Conservation (phyloP, 2,113 vertebrate genomes). For the Varanus komodoensis region DNA sequence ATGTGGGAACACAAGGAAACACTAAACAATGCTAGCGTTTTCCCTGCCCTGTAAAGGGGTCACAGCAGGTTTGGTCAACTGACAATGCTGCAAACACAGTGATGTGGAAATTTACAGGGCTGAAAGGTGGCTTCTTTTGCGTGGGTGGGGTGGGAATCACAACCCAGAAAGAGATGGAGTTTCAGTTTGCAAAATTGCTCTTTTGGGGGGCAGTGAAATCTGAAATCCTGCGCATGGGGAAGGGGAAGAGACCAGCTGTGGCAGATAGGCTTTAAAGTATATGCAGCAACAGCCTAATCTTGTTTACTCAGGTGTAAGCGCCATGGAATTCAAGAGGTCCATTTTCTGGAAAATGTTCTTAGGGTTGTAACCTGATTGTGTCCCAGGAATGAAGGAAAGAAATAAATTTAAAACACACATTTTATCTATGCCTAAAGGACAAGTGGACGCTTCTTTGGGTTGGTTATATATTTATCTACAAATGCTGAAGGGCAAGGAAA, state of each 20-base stretch:
- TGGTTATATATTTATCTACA: not conserved
- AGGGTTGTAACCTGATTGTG: not conserved
- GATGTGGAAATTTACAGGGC: conserved; percentile 69
- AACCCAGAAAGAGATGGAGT: conserved; percentile 22
- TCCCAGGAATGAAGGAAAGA: not conserved
- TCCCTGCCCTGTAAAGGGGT: conserved; percentile 52
- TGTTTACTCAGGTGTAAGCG: not conserved
- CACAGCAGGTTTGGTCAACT: conserved; percentile 38
- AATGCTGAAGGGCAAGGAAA: not conserved
- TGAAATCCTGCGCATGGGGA: conserved; percentile 4
- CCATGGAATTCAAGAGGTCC: not conserved
- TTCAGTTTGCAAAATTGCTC: conserved; percentile 58
- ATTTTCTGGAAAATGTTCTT: not conserved
- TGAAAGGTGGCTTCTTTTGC: not conserved
- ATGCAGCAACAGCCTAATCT: no score
- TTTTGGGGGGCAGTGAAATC: conserved; percentile 14
- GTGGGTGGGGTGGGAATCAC: not conserved
- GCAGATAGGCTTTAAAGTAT: no score
- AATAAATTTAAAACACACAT: not conserved
- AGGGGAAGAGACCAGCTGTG: not conserved
- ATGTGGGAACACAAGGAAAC: conserved; percentile 48
- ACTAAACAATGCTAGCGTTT: conserved; percentile 50
- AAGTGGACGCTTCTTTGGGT: not conserved
- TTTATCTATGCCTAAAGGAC: not conserved
- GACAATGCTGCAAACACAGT: conserved; percentile 27